Evolutionary conservation across 2,888 invertebrate species (phyloP).

Genomic region (Nymphalis urticae): DNA sequence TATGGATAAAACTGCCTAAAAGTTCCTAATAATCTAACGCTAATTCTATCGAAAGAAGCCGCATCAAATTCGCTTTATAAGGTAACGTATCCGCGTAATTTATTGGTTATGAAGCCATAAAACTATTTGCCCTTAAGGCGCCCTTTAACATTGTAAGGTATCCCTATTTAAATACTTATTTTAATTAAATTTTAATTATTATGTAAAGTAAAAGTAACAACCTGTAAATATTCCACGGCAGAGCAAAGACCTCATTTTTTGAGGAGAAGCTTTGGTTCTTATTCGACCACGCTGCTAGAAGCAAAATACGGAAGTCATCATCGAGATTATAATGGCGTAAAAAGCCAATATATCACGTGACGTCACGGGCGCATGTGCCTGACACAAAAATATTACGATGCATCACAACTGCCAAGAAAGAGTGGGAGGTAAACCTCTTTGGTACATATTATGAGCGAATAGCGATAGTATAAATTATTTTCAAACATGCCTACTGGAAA

Average conservation of each 20-base stretch:
- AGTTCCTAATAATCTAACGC: constrained; percentile 14
- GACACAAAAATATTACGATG: constrained; percentile 79
- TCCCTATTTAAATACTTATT: constrained; percentile 33
- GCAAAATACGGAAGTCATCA: constrained; percentile 15
- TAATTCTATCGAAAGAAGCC: constrained; percentile 31
- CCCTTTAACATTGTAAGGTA: constrained; percentile 29
- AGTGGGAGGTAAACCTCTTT: constrained; percentile 51
- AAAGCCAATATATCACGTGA: constrained; percentile 72
- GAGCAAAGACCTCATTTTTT: no score
- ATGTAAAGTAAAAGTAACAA: background rate
- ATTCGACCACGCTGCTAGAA: background rate
- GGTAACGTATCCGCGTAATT: constrained; percentile 26
- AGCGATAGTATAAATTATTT: background rate
- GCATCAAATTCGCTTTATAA: constrained; percentile 19
- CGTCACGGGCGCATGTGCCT: constrained; percentile 69
- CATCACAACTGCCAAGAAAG: constrained; percentile 76
- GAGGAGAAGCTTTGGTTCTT: no score
- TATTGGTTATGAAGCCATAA: constrained; percentile 31
- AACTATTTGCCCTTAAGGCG: constrained; percentile 14
- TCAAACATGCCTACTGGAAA: no score
- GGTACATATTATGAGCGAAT: constrained; percentile 36
- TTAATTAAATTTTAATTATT: no score
- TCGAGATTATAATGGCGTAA: constrained; percentile 26
- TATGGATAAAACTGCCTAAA: background rate
- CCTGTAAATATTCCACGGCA: no score